Base-by-base conservation (phyloP, 35 echinoderm and acorn worm genomes). In the Stichopus chloronotus region DNA sequence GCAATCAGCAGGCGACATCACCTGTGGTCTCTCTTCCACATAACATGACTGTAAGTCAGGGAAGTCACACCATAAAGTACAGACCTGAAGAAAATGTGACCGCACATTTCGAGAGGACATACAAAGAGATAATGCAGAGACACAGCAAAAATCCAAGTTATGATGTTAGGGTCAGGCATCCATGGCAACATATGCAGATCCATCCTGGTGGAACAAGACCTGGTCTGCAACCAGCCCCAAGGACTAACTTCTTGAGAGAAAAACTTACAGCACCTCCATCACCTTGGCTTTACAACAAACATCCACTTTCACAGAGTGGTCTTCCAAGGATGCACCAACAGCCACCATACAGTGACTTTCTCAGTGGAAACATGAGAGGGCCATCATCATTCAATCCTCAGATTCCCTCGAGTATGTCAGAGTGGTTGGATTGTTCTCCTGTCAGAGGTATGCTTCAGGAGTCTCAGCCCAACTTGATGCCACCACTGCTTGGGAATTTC, bases 111-210 rank as follows among this genome's bases (percentile, higher is more conserved):
- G 87, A 89, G 63, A 63, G 61, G 55, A 74, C 59, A 17, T 89
- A 89, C 23, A 20, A 71, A 25, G 60, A 60, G 55, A 74, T 89
- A 10, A 53, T 89, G 87, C 20, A 71, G 59, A 89, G 87, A 9
- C n/a, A 89, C 4, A 54, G 17, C 14, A 14, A 25, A 53, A 30
- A 63, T 22, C 17, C 87, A 52, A 14, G 57, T 71, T 61, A 59
- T 12, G 71, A 89, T 74, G 52, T 89, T 4, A 30, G 59, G 43
- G 87, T 89, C 13, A 89, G 87, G 14, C 87, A 89, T 74, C 87
- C 87, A 71, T 89, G 87, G 87, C 87, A 69, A 74, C 60, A 57
- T 17, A 58, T 85, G 5, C 82, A 53, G 5, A 14, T 58, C 55
- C n/a, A 24, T 23, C 6, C 82, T 7, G 55, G 54, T 10, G 52